Evolutionary conservation across 2,888 invertebrate species (phyloP).

Genomic region (Lordiphosa andalusiaca): DNA sequence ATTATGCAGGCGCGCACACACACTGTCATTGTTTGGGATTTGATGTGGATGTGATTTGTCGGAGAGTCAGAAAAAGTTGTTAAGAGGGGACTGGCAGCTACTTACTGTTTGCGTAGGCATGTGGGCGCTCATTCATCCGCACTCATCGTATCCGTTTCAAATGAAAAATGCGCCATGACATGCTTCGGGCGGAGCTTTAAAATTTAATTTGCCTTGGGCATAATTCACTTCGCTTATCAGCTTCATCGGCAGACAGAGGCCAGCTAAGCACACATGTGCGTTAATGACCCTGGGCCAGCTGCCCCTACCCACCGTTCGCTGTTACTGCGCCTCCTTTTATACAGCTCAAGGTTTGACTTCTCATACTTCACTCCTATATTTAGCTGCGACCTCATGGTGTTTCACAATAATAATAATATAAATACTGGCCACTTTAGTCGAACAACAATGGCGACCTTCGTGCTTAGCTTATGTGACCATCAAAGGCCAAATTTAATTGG

Average conservation of each 20-base stretch:
- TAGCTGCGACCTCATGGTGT: constrained; percentile 43
- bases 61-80: not conserved
- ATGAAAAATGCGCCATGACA: too few species aligned
- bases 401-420: constrained; percentile 25
- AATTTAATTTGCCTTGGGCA: too few species aligned
- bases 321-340: too few species aligned
- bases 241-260: too few species aligned
- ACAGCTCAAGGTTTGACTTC: constrained; percentile 9
- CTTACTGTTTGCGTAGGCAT: constrained; percentile 1
- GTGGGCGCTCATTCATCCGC: too few species aligned
- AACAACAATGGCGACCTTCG: constrained; percentile 34
- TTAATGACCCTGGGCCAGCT: constrained; percentile 28
- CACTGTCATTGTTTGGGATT: constrained; percentile 33
- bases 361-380: constrained; percentile 29
- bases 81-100: constrained; percentile 4
- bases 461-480: constrained; percentile 41
- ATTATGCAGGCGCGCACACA: constrained; percentile 63
- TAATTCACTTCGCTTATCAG: too few species aligned
- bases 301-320: not conserved
- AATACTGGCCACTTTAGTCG: constrained; percentile 20
- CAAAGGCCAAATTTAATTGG: constrained; percentile 61
- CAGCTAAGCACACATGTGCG: constrained; percentile 23
- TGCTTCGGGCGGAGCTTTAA: too few species aligned
- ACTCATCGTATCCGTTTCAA: too few species aligned
- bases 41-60: constrained; percentile 21